phyloP scores from a whole-genome alignment of 2,113 vertebrate species.

The Syngnathus typhle region DNA sequence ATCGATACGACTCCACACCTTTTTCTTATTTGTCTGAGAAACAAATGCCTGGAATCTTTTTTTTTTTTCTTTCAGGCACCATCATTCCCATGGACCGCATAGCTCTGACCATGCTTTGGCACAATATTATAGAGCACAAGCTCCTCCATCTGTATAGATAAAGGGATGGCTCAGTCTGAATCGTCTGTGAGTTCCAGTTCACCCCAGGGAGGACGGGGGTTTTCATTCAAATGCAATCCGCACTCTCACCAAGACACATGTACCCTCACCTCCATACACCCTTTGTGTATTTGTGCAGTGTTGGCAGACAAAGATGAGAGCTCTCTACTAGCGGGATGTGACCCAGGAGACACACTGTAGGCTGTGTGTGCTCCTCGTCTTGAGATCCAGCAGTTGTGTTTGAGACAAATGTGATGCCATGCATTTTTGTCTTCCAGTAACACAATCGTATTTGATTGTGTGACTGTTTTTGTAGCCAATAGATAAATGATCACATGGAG shows the following conservation, averaged over 20 bases:
- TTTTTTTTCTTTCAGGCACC: not conserved
- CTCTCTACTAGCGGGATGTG: not conserved
- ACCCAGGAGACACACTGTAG: not conserved
- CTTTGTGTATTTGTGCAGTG: slow-evolving; percentile 18
- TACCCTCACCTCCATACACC: slow-evolving; percentile 29
- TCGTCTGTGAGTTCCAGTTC: slow-evolving; percentile 16
- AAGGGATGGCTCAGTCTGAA: slow-evolving; percentile 18
- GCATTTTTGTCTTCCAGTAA: not conserved
- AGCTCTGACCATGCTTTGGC: slow-evolving; percentile 18
- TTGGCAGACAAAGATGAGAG: slow-evolving; percentile 9
- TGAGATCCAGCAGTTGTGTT: not conserved
- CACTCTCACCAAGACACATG: slow-evolving; percentile 38
- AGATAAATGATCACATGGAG: not conserved
- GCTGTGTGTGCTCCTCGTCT: not conserved
- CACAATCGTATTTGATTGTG: not conserved
- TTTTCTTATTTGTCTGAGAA: not conserved
- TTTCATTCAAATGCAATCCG: slow-evolving; percentile 36
- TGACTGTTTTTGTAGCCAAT: not conserved
- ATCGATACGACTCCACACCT: not conserved
- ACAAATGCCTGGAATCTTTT: slow-evolving; percentile 2
- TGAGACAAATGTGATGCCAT: not conserved
- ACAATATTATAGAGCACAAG: slow-evolving; percentile 17
- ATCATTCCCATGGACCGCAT: slow-evolving; percentile 14
- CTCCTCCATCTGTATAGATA: slow-evolving; percentile 30
- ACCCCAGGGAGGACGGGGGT: slow-evolving; percentile 17